These are phyloP conservation scores for Achlya flavicornis DNA, from an alignment of 2,888 invertebrate species.

Conservation along the genomic window DNA sequence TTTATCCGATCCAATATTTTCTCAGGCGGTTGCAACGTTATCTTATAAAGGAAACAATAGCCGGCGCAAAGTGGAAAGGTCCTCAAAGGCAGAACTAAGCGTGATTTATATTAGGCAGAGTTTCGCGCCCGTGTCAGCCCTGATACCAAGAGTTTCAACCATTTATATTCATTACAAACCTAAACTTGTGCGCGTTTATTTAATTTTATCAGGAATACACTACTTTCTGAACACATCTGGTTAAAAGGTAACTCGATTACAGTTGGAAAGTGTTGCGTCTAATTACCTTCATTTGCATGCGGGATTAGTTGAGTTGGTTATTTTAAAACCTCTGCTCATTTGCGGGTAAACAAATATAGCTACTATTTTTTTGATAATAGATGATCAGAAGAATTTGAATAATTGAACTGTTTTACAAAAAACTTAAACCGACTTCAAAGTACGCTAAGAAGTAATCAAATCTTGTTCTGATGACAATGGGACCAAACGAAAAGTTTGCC, in stretches of 20 bases:
- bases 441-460: too few species aligned
- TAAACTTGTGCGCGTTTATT: slow-evolving; percentile 69
- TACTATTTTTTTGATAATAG: too few species aligned
- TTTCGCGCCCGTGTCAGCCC: slow-evolving; percentile 67
- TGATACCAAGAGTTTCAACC: slow-evolving; percentile 68
- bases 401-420: too few species aligned
- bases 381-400: too few species aligned
- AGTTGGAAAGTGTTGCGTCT: background rate
- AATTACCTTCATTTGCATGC: slow-evolving; percentile 6
- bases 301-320: background rate
- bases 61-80: slow-evolving; percentile 50
- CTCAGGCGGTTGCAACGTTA: slow-evolving; percentile 27
- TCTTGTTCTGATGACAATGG: too few species aligned
- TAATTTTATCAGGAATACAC: slow-evolving; percentile 60
- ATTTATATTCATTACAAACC: slow-evolving; percentile 77
- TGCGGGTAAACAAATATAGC: background rate
- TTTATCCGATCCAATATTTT: slow-evolving; percentile 8
- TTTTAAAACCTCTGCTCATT: background rate
- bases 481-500: too few species aligned
- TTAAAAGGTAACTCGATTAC: slow-evolving; percentile 6
- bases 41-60: slow-evolving; percentile 38
- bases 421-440: too few species aligned
- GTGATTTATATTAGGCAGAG: slow-evolving; percentile 72
- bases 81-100: slow-evolving; percentile 54
- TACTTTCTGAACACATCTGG: slow-evolving; percentile 32